These are phyloP conservation scores for Hydropotes inermis DNA, from an alignment of 2,113 vertebrate species.

Conservation along the genomic window DNA sequence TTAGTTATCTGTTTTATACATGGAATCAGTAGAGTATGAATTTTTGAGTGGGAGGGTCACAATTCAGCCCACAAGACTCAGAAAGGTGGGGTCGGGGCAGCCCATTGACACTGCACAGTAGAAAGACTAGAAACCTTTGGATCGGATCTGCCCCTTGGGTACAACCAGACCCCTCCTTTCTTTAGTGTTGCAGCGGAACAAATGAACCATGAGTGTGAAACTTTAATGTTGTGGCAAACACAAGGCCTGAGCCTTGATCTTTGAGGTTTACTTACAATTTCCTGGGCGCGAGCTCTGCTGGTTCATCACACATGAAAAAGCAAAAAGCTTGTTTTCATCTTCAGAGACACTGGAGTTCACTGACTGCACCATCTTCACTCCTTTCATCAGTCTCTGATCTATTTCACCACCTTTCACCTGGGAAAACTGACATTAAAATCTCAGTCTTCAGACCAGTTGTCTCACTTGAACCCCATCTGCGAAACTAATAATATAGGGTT, in stretches of 20 bases:
- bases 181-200: neutral
- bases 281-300: no score
- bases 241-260: neutral
- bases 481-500: neutral
- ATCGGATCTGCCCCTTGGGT: rapidly evolving
- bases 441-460: neutral
- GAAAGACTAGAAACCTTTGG: neutral
- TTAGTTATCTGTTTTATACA: neutral
- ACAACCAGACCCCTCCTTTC: neutral
- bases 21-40: neutral
- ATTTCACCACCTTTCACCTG: neutral
- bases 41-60: neutral
- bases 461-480: neutral
- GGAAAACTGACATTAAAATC: neutral
- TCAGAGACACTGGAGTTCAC: neutral
- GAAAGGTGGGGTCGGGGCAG: neutral
- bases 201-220: neutral
- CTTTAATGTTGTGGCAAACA: no score
- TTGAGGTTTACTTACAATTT: neutral
- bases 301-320: rapidly evolving
- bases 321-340: neutral
- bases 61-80: no score
- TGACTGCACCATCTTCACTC: neutral
- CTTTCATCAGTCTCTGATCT: neutral
- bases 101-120: neutral